Base-by-base conservation (phyloP, 1,140 invertebrate species). In the Leguminivora glycinivorella region DNA sequence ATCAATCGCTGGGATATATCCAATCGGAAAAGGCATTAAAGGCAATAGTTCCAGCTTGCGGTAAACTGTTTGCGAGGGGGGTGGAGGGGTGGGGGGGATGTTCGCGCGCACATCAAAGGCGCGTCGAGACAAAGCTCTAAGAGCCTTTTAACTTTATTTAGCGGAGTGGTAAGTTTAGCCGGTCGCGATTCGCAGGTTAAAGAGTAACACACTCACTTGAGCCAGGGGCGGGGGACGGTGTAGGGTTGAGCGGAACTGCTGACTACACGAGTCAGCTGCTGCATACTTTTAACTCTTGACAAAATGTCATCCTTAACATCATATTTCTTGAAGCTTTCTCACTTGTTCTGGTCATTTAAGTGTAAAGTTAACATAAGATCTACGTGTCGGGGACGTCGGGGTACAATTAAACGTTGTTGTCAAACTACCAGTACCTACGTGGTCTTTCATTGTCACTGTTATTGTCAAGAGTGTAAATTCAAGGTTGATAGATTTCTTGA, bases 131-230 rank as follows among this genome's bases (percentile, higher is more conserved):
- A 91, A 91, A 89, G 87, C 87, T 83, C 75, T 75, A 90, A 85
- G 87, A 89, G 87, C 87, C 87, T 91, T 89, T 91, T 89, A 91
- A 91, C 88, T 91, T 91, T 91, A 91, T 91, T 91, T 91, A 91
- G 89, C 89, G 82, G 87, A 91, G 89, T 91, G 89, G 87, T 91
- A 91, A 91, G 89, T 89, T 91, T 91, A 91, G 89, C 87, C 87
- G 87, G 85, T 91, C 87, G 89, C 87, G 87, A 88, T 88, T 91
- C 87, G 84, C 89, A 91, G 89, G 89, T 91, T 91, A 91, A 91
- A 91, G 87, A 91, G 89, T 91, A 91, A 91, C 89, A 91, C 87
- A 89, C 89, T 89, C 86, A 84, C 87, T 90, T 90, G 89, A 83
- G 83, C 85, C 74, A 70, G 82, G 75, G 72, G 69, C 72, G 74